Evolutionary conservation across 2,113 vertebrate species (phyloP).

Genomic region (Chroicocephalus ridibundus): DNA sequence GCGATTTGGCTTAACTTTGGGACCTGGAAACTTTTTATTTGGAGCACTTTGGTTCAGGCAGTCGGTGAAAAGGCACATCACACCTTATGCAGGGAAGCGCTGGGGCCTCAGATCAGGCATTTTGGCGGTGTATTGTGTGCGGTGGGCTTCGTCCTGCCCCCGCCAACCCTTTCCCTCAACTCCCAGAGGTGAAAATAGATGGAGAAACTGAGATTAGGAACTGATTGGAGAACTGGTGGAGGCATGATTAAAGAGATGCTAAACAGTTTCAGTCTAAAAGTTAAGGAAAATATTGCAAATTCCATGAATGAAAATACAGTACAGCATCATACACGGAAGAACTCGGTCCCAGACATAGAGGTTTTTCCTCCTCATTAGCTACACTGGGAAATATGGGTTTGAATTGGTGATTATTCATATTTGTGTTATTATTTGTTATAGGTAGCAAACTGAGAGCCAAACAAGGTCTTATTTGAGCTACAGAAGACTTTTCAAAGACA

Average conservation of each 20-base stretch:
- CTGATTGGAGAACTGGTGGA: background rate
- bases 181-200: background rate
- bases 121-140: background rate
- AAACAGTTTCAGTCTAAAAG: background rate
- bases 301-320: background rate
- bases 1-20: background rate
- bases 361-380: background rate
- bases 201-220: background rate
- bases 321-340: background rate
- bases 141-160: background rate
- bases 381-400: background rate
- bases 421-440: background rate
- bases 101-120: rapidly evolving
- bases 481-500: background rate
- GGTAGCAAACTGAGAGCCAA: background rate
- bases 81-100: background rate
- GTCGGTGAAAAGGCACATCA: background rate
- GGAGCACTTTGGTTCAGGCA: background rate
- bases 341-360: rapidly evolving
- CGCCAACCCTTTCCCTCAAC: background rate
- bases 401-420: background rate
- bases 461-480: background rate
- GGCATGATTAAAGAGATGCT: background rate
- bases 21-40: background rate
- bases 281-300: background rate